Conservation (phyloP, 1,140 invertebrate species). For the Cydia fagiglandana region DNA sequence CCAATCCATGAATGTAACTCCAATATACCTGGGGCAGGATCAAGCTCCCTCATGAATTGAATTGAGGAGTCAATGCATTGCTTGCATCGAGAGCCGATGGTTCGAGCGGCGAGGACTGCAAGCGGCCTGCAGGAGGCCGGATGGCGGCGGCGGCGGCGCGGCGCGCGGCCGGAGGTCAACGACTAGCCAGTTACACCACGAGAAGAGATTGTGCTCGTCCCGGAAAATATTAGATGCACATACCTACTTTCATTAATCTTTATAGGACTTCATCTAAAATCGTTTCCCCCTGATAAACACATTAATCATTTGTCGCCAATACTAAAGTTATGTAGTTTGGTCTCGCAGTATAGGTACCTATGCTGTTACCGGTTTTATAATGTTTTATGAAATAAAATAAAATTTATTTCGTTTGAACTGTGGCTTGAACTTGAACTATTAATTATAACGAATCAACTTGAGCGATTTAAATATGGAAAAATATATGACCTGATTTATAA, state of each 20-base stretch:
- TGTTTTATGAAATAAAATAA: no score
- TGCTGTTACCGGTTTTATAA: no score
- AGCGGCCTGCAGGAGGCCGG: neutral
- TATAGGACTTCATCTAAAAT: neutral
- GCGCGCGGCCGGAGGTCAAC: slow-evolving; percentile 9
- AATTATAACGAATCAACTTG: no score
- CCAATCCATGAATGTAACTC: neutral
- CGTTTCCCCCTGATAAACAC: no score
- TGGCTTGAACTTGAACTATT: no score
- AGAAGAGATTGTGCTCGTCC: slow-evolving; percentile 15
- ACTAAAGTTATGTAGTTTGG: no score
- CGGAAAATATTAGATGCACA: neutral
- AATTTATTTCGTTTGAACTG: no score
- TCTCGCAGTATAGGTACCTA: no score
- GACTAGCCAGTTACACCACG: neutral
- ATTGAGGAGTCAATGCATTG: neutral
- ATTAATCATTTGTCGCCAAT: no score
- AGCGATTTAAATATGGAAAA: no score
- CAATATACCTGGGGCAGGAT: neutral
- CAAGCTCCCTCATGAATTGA: no score
- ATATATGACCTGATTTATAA: neutral
- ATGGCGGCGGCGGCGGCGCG: neutral
- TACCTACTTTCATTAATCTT: neutral
- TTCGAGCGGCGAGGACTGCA: neutral
- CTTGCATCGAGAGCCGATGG: neutral